phyloP scores from a whole-genome alignment of 2,888 invertebrate genomes.

The Girardia tigrina region DNA sequence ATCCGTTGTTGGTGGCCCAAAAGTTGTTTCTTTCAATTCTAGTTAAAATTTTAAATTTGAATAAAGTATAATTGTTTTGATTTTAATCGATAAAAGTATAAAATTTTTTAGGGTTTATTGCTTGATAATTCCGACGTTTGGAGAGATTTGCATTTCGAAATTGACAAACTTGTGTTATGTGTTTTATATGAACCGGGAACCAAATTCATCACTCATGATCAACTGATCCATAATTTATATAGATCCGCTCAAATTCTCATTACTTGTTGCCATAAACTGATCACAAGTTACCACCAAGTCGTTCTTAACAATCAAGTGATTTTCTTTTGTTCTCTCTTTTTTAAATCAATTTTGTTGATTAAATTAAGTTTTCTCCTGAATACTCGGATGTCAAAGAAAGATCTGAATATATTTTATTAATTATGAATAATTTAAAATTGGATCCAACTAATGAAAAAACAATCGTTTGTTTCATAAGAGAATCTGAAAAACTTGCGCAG shows the following conservation, averaged over 20 bases:
- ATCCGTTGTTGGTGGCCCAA: not conserved
- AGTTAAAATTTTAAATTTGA: not conserved
- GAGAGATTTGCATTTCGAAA: not conserved
- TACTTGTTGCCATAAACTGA: constrained; percentile 1
- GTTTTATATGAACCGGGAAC: not conserved
- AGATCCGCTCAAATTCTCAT: not conserved
- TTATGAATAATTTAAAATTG: not conserved
- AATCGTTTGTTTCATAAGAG: not conserved
- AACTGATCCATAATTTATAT: not conserved
- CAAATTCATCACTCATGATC: not conserved
- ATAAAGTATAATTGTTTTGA: not conserved
- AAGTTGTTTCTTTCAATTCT: not conserved
- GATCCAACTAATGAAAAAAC: constrained; percentile 1
- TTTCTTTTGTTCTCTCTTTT: not conserved
- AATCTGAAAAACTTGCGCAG: not conserved
- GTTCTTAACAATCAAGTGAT: not conserved
- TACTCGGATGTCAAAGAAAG: not conserved
- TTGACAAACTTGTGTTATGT: not conserved
- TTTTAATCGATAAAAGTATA: not conserved
- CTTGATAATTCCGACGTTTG: not conserved
- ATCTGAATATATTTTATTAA: constrained; percentile 5
- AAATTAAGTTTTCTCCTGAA: not conserved
- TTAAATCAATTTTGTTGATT: not conserved
- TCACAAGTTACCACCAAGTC: not conserved
- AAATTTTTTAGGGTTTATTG: not conserved